Percentiles rank a stretch among this genome's conserved stretches.
Conservation (phyloP, 1,140 invertebrate species). For the Plodia interpunctella region DNA sequence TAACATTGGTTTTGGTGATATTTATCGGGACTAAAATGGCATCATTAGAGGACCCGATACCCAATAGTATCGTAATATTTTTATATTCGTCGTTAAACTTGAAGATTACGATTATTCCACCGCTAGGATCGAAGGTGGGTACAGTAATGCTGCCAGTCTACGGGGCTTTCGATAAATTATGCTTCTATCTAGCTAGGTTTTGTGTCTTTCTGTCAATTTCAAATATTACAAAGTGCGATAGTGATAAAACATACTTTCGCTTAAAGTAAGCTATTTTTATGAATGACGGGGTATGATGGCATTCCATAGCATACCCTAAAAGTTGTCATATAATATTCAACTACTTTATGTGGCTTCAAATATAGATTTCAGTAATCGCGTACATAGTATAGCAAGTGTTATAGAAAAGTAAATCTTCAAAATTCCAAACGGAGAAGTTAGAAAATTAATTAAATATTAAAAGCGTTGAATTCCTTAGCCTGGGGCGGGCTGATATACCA, state of each 20-base stretch:
- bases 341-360: too few relatives aligned
- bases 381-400: too few relatives aligned
- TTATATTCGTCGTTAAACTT: conserved; percentile 23
- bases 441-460: background rate
- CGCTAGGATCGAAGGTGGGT: background rate
- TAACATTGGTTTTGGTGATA: conserved; percentile 8
- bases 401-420: background rate
- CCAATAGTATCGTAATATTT: conserved; percentile 29
- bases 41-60: conserved; percentile 21
- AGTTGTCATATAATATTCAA: too few relatives aligned
- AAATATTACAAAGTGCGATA: too few relatives aligned
- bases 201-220: background rate
- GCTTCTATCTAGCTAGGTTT: background rate
- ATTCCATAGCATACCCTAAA: too few relatives aligned
- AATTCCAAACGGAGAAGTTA: background rate
- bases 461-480: background rate
- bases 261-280: too few relatives aligned
- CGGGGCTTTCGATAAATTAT: background rate
- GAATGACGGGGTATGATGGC: too few relatives aligned
- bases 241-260: too few relatives aligned
- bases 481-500: background rate
- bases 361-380: too few relatives aligned
- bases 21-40: conserved; percentile 24
- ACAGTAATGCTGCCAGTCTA: background rate
- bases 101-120: background rate